Evolutionary conservation across 2,888 invertebrate genomes (phyloP), one percentile per base, ranked within the genome.

Genomic region (Athalia cordata): DNA sequence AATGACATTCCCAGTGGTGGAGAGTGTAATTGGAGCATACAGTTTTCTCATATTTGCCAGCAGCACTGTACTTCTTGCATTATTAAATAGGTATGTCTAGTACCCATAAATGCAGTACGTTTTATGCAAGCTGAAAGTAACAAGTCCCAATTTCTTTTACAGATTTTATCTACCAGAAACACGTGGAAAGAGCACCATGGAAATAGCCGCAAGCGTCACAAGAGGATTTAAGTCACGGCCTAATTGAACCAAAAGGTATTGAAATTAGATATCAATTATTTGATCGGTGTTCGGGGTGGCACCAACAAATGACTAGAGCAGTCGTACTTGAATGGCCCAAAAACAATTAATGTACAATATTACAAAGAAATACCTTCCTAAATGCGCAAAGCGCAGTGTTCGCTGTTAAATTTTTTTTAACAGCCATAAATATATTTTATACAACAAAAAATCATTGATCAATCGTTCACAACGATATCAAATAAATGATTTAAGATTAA

Each of bases 151-250:
- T 67, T 11, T 88, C 59, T 80, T 89, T 87, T 91, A 81, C 86
- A 95, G 95, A 85, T 88, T 92, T 65, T 95, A 95, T 88, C 91
- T 96, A 85, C 96, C 96, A 4, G 96, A 96, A 90, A 96, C 96
- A 0, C 92, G 93, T 81, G 94, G 94, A n/a, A 93, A 91, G 82
- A 93, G 94, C 81, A 93, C 95, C 0, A 89, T 91, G 0, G 94
- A 95, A 81, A 92, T 95, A 61, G 92, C 93, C 0, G 91, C 92
- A 59, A 87, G 94, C 4, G 93, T 95, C 84, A 91, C 92, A 9
- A 91, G 92, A 83, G 95, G 95, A 15, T 92, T 95, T 80, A 89
- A 88, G 3, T 94, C 94, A 5, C 87, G 89, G 13, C 92, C 92
- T 0, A 88, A 86, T 75, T n/a, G n/a, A 5, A 72, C 52, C 29